A percentile compares a stretch with the other conserved stretches of the same genome.
Evolutionary conservation across 2,888 invertebrate genomes (phyloP).

Genomic region (Sarcophaga subvicina): DNA sequence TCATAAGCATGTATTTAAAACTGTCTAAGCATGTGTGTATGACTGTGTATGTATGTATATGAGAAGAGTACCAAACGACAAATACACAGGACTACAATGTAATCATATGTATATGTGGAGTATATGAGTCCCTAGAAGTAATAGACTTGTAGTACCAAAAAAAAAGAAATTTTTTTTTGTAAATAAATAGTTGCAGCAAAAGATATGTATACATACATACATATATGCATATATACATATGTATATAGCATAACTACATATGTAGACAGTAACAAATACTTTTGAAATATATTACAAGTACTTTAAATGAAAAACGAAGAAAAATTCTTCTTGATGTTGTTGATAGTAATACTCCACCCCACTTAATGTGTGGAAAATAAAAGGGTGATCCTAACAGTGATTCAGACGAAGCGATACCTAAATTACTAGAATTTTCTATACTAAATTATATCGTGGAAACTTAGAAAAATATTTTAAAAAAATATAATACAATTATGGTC

Average conservation of each 20-base stretch:
- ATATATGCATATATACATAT: no score
- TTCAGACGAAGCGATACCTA: no score
- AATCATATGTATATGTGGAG: no score
- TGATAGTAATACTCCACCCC: constrained; percentile 3
- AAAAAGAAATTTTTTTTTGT: no score
- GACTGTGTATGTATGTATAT: not conserved
- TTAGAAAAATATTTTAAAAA: no score
- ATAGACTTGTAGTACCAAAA: not conserved
- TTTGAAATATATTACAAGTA: constrained; percentile 38
- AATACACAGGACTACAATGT: no score
- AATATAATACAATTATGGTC: not conserved
- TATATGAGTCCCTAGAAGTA: constrained; percentile 4
- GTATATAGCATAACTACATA: no score
- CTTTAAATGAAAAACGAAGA: constrained; percentile 17
- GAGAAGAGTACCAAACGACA: not conserved
- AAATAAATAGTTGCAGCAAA: no score
- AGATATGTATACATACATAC: not conserved
- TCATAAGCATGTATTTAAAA: constrained; percentile 2
- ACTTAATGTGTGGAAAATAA: no score
- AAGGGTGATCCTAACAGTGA: no score
- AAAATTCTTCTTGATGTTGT: constrained; percentile 12
- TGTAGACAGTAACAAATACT: not conserved
- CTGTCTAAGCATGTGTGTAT: not conserved
- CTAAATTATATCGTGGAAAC: no score
- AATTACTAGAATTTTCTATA: no score